Evolutionary conservation across 2,888 invertebrate genomes (phyloP).

Genomic region (Mesorhabditis belari): DNA sequence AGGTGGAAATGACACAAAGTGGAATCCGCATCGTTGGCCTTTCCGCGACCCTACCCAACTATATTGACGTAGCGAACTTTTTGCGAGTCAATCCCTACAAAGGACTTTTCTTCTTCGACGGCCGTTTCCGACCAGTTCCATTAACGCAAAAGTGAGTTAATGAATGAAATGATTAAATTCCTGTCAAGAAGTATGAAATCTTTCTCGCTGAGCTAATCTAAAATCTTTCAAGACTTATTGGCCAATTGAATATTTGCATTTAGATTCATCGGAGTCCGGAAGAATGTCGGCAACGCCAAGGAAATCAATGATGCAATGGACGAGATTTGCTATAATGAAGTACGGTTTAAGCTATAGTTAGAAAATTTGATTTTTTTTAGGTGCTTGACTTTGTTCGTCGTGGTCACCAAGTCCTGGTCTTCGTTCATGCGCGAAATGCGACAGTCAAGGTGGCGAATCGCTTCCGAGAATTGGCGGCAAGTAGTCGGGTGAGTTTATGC

Average conservation of each 20-base stretch:
- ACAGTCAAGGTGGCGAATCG: slow-evolving; percentile 81
- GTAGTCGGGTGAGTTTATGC: slow-evolving; percentile 2
- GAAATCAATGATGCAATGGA: slow-evolving; percentile 27
- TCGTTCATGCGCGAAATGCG: slow-evolving; percentile 94
- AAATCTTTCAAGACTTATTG: neutral
- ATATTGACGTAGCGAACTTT: slow-evolving; percentile 88
- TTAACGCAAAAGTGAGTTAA: slow-evolving; percentile 58
- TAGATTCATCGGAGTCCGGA: slow-evolving; percentile 45
- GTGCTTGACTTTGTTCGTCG: slow-evolving; percentile 70
- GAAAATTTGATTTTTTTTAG: neutral
- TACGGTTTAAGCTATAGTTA: slow-evolving; percentile 51
- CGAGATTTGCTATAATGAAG: slow-evolving; percentile 76
- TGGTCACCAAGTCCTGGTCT: slow-evolving; percentile 82
- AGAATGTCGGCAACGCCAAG: slow-evolving; percentile 15
- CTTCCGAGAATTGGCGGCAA: slow-evolving; percentile 73
- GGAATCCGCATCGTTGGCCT: slow-evolving; percentile 83
- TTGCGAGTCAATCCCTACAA: slow-evolving; percentile 79
- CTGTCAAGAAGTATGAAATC: neutral
- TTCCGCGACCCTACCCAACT: slow-evolving; percentile 91
- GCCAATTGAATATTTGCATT: neutral
- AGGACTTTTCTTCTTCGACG: slow-evolving; percentile 62
- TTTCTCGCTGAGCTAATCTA: neutral
- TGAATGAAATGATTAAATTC: slow-evolving; percentile 54
- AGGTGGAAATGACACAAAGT: slow-evolving; percentile 60
- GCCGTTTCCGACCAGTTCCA: slow-evolving; percentile 80